These are phyloP conservation scores for Drosophila limbata DNA, from an alignment of 2,888 invertebrate genomes.

Conservation along the genomic window DNA sequence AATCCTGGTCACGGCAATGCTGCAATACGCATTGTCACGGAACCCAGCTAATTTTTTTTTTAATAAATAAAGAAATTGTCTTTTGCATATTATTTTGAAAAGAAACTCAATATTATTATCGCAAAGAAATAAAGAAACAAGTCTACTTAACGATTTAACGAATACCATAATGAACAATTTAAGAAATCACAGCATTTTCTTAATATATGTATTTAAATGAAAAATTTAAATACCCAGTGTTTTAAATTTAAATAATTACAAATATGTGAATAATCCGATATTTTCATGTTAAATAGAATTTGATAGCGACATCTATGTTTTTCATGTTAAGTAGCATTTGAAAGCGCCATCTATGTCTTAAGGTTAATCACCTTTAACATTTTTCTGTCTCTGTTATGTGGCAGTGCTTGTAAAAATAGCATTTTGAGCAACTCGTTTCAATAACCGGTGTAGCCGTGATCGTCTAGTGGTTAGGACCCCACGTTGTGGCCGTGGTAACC, in stretches of 20 bases:
- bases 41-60: conserved; percentile 27
- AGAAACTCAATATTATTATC: no score
- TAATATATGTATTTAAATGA: no score
- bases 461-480: conserved; percentile 85
- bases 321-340: neutral
- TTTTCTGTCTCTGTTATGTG: neutral
- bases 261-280: no score
- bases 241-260: no score
- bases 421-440: conserved; percentile 86
- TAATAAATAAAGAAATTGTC: no score
- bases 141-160: no score
- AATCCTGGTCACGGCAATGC: conserved; percentile 84
- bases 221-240: no score
- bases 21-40: conserved; percentile 79
- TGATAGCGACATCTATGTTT: no score
- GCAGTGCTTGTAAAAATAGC: conserved; percentile 9
- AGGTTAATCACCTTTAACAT: neutral
- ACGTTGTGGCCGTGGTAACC: conserved; percentile 85
- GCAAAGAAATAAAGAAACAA: no score
- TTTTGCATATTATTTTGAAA: neutral
- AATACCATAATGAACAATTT: no score
- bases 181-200: no score
- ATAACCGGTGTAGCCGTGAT: conserved; percentile 81
- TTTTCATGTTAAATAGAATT: no score
- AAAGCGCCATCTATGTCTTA: conserved; percentile 32